Evolutionary conservation across 2,113 vertebrate genomes (phyloP), one percentile per base, ranked within the genome.

Genomic region (Hydrochoerus hydrochaeris): DNA sequence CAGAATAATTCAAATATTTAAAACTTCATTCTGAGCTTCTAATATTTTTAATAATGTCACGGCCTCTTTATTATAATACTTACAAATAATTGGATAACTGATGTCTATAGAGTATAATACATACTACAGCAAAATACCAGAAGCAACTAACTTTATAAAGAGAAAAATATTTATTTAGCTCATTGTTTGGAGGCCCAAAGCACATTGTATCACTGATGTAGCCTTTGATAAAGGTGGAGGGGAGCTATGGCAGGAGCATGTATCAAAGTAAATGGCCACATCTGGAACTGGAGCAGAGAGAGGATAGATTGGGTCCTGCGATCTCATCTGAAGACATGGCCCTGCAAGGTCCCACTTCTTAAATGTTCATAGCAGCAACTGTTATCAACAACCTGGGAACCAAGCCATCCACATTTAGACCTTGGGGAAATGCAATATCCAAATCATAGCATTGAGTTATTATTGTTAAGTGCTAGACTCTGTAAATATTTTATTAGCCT

Each of bases 1-100:
- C 1, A 90, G 46, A 95, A 91, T 81, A 85, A 95, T 58, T 63
- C 30, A 93, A 80, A 81, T 93, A 93, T 85, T 88, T 83, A 71
- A 90, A 91, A 90, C 13, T 63, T 85, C 13, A 14, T 49, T 87
- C 16, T 85, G 75, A 96, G 49, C 17, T 62, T 93, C 88, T 90
- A 54, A 67, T 44, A 82, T n/a, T 86, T 89, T 95, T 30, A 96
- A n/a, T 90, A 92, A 93, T 58, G 11, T 0, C 62, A 91, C 81
- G 22, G 24, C 41, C 73, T 78, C 22, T 88, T 92, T 83, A 92
- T 60, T 93, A 4, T 91, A 87, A 88, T 80, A 71, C 92, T 88
- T 86, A 88, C 0, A 89, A 91, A 92, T 75, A 91, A 41, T 32
- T 75, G 28, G 73, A 90, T 69, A 96, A 49, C 22, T 92, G 93